Conservation (phyloP, 2,888 invertebrate species). For the Cheiracanthium punctorium region DNA sequence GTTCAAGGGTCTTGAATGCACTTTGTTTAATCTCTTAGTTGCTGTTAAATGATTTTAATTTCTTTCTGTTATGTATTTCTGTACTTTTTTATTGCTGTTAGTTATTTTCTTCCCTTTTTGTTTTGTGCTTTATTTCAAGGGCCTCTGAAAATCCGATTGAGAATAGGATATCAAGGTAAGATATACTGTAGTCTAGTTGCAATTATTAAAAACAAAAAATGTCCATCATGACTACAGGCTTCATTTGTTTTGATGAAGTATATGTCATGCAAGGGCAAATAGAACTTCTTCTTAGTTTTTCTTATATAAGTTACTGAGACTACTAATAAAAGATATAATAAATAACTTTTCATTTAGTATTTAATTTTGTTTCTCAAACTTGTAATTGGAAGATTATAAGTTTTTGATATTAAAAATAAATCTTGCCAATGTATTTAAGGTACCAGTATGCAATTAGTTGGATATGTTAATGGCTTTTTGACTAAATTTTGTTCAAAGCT, state of each 20-base stretch:
- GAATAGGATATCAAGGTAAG: slow-evolving; percentile 69
- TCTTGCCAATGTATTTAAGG: too few relatives aligned
- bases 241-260: background rate
- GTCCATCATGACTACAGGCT: background rate
- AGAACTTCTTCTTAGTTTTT: background rate
- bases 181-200: slow-evolving; percentile 42
- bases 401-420: too few relatives aligned
- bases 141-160: slow-evolving; percentile 63
- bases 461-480: too few relatives aligned
- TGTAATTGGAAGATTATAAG: too few relatives aligned
- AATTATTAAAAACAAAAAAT: background rate
- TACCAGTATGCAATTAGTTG: too few relatives aligned
- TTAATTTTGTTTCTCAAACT: too few relatives aligned
- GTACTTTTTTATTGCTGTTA: slow-evolving; percentile 67
- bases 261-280: background rate
- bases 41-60: slow-evolving; percentile 56
- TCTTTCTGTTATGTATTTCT: slow-evolving; percentile 62
- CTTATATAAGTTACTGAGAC: background rate
- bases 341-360: background rate
- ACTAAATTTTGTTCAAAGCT: too few relatives aligned
- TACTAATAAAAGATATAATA: background rate
- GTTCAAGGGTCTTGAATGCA: slow-evolving; percentile 32
- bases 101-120: slow-evolving; percentile 70
- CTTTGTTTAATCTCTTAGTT: slow-evolving; percentile 50
- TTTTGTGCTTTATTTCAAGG: slow-evolving; percentile 70